These are phyloP conservation scores for Microplitis mediator DNA, from an alignment of 1,140 invertebrate species.

Conservation along the genomic window DNA sequence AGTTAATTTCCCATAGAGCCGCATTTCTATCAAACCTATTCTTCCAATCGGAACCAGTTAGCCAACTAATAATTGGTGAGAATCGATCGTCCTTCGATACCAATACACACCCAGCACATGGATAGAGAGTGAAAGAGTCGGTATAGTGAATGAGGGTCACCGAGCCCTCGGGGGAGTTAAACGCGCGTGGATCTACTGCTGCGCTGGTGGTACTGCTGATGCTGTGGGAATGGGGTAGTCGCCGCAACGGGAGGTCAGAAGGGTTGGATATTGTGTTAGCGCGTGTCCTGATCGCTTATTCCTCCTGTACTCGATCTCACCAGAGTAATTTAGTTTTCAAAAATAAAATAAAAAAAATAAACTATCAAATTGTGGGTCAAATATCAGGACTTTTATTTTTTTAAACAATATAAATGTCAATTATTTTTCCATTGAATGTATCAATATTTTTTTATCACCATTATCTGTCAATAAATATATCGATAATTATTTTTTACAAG, in stretches of 20 bases:
- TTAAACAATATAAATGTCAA: no score
- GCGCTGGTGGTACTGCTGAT: no score
- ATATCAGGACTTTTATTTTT: no score
- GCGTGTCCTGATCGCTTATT: not conserved
- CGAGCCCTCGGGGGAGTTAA: conserved; percentile 8
- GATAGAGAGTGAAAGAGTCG: not conserved
- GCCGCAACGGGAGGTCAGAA: not conserved
- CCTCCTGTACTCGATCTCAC: not conserved
- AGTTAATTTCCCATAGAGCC: conserved; percentile 37
- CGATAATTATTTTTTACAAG: no score
- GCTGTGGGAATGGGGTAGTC: not conserved
- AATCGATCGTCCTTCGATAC: conserved; percentile 27
- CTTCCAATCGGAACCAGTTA: conserved; percentile 38
- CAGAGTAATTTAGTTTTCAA: not conserved
- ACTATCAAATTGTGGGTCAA: no score
- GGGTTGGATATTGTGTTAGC: conserved; percentile 28
- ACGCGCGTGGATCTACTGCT: not conserved
- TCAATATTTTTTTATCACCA: no score
- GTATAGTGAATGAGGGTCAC: not conserved
- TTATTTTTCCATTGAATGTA: no score
- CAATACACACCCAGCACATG: no score
- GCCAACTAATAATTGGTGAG: conserved; percentile 41
- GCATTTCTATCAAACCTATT: conserved; percentile 39
- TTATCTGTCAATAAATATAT: no score
- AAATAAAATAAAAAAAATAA: not conserved